Percentiles rank a stretch among this genome's conserved stretches.
phyloP scores from a whole-genome alignment of 2,797 vertebrate species.

The Sardinella longiceps region DNA sequence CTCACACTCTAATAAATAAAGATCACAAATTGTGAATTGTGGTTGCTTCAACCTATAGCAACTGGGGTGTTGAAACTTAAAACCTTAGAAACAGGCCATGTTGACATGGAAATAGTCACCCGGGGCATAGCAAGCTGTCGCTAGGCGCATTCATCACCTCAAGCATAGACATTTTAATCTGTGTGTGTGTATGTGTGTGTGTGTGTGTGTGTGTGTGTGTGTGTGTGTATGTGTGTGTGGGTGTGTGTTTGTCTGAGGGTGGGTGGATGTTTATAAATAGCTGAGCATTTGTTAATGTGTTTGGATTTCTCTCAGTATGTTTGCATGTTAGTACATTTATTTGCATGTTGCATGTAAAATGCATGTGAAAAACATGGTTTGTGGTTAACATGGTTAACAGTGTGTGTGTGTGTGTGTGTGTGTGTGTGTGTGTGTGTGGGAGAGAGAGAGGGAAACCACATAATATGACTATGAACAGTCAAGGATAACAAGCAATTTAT shows the following conservation, averaged over 20 bases:
- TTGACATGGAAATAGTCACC: slow-evolving; percentile 67
- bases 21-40: slow-evolving; percentile 49
- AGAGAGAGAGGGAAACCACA: neutral
- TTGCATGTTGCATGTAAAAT: neutral
- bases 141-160: slow-evolving; percentile 61
- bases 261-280: slow-evolving; percentile 22
- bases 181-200: slow-evolving; percentile 13
- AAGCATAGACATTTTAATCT: slow-evolving; percentile 62
- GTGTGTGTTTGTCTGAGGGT: slow-evolving; percentile 28
- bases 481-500: slow-evolving; percentile 19
- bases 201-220: slow-evolving; percentile 28
- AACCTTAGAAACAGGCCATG: slow-evolving; percentile 64
- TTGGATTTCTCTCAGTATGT: neutral
- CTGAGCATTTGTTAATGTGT: neutral
- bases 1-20: slow-evolving; percentile 32
- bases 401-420: too few relatives aligned
- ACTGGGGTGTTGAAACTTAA: slow-evolving; percentile 55
- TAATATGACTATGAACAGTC: neutral
- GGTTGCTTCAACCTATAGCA: slow-evolving; percentile 67
- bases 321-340: neutral
- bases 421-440: neutral
- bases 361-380: neutral
- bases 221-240: slow-evolving; percentile 21
- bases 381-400: too few relatives aligned
- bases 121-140: slow-evolving; percentile 64